A percentile compares a stretch with the other conserved stretches of the same genome.
Evolutionary conservation across 2,888 invertebrate species (phyloP).

Genomic region (Pristionchus mayeri): DNA sequence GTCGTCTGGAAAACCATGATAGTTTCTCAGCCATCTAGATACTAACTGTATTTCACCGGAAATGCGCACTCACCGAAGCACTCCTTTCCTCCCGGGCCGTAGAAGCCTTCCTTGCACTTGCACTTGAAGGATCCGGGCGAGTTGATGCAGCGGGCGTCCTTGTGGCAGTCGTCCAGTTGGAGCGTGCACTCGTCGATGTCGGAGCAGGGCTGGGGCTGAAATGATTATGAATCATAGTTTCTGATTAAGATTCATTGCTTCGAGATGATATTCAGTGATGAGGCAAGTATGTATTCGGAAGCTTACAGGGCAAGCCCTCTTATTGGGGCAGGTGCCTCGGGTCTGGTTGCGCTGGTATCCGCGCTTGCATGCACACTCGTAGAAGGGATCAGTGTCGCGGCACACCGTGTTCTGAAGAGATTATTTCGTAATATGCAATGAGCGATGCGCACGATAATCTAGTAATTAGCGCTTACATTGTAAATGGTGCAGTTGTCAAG

Average conservation of each 20-base stretch:
- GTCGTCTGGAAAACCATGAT: conserved; percentile 24
- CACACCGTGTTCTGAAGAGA: conserved; percentile 41
- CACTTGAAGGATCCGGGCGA: conserved; percentile 60
- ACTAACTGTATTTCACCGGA: not conserved
- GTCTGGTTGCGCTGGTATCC: conserved; percentile 43
- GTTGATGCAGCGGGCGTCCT: conserved; percentile 63
- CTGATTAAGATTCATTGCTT: too few relatives aligned
- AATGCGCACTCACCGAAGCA: conserved; percentile 9
- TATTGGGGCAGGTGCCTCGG: not conserved
- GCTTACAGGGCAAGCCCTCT: not conserved
- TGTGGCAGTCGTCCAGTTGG: conserved; percentile 57
- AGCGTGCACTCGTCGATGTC: conserved; percentile 69
- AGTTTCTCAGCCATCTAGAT: not conserved
- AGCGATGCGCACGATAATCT: not conserved
- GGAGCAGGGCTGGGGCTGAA: conserved; percentile 6
- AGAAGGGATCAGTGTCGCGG: not conserved
- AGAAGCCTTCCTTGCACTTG: conserved; percentile 81
- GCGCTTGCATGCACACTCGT: conserved; percentile 29
- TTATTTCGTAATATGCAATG: not conserved
- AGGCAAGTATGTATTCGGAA: too few relatives aligned
- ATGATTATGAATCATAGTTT: too few relatives aligned
- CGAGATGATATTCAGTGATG: too few relatives aligned
- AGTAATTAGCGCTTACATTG: not conserved
- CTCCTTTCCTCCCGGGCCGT: conserved; percentile 22
- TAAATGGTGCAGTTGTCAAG: conserved; percentile 45